phyloP scores from a whole-genome alignment of 2,113 vertebrate species.

The Colaptes auratus region DNA sequence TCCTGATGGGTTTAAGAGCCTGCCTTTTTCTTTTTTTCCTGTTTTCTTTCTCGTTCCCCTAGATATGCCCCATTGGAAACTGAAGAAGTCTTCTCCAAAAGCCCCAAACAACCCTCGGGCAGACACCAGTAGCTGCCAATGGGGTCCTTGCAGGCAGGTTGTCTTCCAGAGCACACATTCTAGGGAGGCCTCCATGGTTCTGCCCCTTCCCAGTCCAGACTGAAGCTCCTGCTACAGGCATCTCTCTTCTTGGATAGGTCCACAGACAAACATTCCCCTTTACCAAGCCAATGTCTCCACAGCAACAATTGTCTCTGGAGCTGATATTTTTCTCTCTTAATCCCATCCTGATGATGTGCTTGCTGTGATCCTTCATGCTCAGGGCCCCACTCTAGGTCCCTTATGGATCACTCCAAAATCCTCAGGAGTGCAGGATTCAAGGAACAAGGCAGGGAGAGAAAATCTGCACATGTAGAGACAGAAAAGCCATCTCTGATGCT shows the following conservation, averaged over 20 bases:
- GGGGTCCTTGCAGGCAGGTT: not conserved
- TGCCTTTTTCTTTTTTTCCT: not conserved
- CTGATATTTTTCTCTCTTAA: not conserved
- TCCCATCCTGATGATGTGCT: accelerated
- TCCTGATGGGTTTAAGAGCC: not conserved
- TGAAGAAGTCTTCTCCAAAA: not conserved
- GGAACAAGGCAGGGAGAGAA: not conserved
- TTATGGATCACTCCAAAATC: not conserved
- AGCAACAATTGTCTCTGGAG: not conserved
- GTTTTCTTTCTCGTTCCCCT: too few species aligned
- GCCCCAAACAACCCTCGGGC: not conserved
- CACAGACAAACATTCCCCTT: not conserved
- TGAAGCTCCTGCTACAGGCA: not conserved
- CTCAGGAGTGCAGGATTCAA: not conserved
- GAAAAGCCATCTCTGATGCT: not conserved
- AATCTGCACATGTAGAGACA: not conserved
- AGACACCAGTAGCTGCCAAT: not conserved
- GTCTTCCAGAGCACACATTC: not conserved
- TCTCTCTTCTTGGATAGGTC: not conserved
- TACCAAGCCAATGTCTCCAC: not conserved
- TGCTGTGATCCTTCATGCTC: not conserved
- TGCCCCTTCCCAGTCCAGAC: not conserved
- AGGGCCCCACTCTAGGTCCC: not conserved
- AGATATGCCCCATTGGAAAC: not conserved
- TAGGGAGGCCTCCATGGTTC: accelerated